Percentiles rank a stretch among this genome's conserved stretches.
Evolutionary conservation across 2,113 vertebrate species (phyloP).

Genomic region (Dermatemys mawii): DNA sequence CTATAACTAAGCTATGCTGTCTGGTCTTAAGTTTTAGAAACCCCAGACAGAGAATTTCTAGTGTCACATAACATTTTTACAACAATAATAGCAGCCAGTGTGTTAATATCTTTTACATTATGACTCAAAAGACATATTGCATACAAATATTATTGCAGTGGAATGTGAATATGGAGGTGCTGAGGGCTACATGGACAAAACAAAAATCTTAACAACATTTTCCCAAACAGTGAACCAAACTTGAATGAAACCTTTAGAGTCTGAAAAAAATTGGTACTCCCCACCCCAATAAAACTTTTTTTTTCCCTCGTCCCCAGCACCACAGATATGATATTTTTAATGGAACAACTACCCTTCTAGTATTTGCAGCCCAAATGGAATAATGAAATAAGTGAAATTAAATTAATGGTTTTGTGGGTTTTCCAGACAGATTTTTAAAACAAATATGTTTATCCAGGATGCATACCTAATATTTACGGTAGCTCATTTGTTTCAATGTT

Average conservation of each 20-base stretch:
- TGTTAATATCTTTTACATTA: no score
- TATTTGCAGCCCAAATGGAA: background rate
- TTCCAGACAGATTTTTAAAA: background rate
- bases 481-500: background rate
- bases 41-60: background rate
- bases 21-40: background rate
- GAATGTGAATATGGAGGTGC: background rate
- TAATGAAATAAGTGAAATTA: background rate
- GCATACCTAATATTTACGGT: background rate
- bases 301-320: background rate
- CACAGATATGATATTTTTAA: background rate
- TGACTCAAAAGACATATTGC: background rate
- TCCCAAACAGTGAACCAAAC: background rate
- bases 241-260: background rate
- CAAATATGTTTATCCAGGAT: background rate
- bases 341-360: background rate
- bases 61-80: background rate
- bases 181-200: background rate
- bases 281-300: no score
- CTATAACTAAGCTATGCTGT: no score
- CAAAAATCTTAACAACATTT: rapidly evolving
- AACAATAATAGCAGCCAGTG: no score
- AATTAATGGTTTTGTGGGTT: background rate
- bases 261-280: no score
- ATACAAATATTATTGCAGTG: background rate